phyloP scores from a whole-genome alignment of 2,113 vertebrate genomes.

The Tautogolabrus adspersus region DNA sequence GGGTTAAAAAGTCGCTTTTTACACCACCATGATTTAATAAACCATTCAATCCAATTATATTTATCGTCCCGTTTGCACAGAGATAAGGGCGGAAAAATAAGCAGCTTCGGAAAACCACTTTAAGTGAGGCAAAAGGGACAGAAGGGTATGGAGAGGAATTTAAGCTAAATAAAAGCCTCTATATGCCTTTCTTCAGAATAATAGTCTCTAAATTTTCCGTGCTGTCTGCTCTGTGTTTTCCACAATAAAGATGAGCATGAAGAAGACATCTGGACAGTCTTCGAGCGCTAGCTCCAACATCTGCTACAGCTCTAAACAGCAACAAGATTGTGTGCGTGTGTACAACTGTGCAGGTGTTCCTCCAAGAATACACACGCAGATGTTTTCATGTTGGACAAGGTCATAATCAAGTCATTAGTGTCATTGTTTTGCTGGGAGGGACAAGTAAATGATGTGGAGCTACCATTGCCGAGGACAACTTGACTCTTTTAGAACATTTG shows the following conservation, averaged over 20 bases:
- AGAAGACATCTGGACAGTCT: constrained; percentile 61
- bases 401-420: constrained; percentile 53
- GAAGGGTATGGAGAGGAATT: constrained; percentile 41
- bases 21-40: constrained; percentile 37
- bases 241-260: constrained; percentile 31
- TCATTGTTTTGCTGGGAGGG: constrained; percentile 27
- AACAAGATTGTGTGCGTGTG: constrained; percentile 46
- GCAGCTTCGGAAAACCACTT: constrained; percentile 51
- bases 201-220: constrained; percentile 49
- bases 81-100: constrained; percentile 52
- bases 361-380: constrained; percentile 37
- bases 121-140: constrained; percentile 50
- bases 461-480: constrained; percentile 18
- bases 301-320: constrained; percentile 47
- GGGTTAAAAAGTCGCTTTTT: constrained; percentile 21
- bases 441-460: constrained; percentile 5
- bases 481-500: constrained; percentile 1
- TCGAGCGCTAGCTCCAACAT: constrained; percentile 56
- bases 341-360: constrained; percentile 54
- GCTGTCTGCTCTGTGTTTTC: constrained; percentile 36
- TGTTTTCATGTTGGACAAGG: constrained; percentile 41
- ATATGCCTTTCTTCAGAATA: constrained; percentile 44
- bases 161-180: constrained; percentile 34
- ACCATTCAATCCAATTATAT: constrained; percentile 62
- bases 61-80: constrained; percentile 41